phyloP scores from a whole-genome alignment of 2,113 vertebrate species.

The Quiscalus mexicanus region DNA sequence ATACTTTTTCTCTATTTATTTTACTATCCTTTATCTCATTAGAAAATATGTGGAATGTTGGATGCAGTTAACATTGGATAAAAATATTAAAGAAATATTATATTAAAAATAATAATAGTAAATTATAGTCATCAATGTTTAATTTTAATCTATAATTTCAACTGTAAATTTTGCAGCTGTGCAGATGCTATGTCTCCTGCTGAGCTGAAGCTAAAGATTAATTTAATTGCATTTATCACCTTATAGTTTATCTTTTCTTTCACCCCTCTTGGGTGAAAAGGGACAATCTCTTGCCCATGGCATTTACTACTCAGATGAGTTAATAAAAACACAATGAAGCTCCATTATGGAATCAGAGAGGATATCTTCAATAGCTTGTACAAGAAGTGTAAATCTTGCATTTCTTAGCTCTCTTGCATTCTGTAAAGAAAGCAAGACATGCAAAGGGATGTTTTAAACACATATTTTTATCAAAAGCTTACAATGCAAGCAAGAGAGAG shows the following conservation, averaged over 20 bases:
- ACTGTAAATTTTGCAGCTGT: not conserved
- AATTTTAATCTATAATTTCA: not conserved
- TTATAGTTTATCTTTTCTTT: not conserved
- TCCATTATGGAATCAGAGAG: not conserved
- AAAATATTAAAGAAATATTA: not conserved
- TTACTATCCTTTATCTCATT: not conserved
- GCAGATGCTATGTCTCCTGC: not conserved
- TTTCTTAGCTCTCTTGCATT: not conserved
- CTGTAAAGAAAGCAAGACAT: not conserved
- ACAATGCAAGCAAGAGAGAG: not conserved
- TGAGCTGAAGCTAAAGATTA: not conserved
- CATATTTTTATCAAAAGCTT: not conserved
- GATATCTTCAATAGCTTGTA: not conserved
- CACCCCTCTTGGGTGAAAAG: not conserved
- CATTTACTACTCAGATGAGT: not conserved
- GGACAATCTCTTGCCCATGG: fast-evolving
- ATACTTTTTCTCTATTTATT: not conserved
- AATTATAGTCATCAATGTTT: not conserved
- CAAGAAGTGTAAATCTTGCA: not conserved
- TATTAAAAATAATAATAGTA: not conserved
- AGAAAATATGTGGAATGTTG: not conserved
- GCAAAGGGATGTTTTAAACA: not conserved
- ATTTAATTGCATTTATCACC: not conserved
- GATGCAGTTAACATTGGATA: not conserved
- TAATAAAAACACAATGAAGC: not conserved